Base-by-base conservation (phyloP, 1,140 invertebrate species). In the Sycobia sp. region DNA sequence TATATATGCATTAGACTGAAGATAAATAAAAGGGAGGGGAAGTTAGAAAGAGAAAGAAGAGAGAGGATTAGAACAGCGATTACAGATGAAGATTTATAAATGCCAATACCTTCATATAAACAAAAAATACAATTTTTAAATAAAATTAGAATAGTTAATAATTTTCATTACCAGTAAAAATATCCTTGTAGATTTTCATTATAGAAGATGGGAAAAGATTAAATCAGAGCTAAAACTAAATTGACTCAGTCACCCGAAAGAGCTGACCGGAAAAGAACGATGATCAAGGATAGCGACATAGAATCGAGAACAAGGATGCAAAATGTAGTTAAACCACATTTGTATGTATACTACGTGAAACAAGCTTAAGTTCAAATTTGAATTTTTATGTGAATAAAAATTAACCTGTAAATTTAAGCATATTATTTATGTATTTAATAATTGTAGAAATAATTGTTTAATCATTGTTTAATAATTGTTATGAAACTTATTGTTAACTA, bases 111-210 rank as follows among this genome's bases (percentile, higher is more conserved):
- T n/a, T n/a, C n/a, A n/a, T n/a, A 32, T 7, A 32, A 11, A 32
- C 13, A 36, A 69, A 71, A 78, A 79, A 76, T 77, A 78, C 62
- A 62, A 5, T 34, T 23, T 3, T 55, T 0, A 23, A 7, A 2
- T 2, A 0, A 54, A 61, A 25, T 25, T 13, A 18, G 13, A 61
- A 10, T 27, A 27, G 22, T 32, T 56, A 27, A 54, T 5, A 22
- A 25, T 66, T 32, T 20, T 59, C 80, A 78, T 87, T 87, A 95
- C 93, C 92, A 65, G 91, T 93, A 80, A 97, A 90, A 84, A 94
- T 87, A 86, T 97, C 94, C 85, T 96, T 97, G 86, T 89, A 97
- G 83, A 97, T 94, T 80, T 86, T 95, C 95, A 97, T 97, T 84
- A 85, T 94, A 81, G 78, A 86, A 85, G 88, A 90, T 89, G 85